Base-by-base conservation (phyloP, 92 coral and sea anemone species). In the Paragorgia papillata region DNA sequence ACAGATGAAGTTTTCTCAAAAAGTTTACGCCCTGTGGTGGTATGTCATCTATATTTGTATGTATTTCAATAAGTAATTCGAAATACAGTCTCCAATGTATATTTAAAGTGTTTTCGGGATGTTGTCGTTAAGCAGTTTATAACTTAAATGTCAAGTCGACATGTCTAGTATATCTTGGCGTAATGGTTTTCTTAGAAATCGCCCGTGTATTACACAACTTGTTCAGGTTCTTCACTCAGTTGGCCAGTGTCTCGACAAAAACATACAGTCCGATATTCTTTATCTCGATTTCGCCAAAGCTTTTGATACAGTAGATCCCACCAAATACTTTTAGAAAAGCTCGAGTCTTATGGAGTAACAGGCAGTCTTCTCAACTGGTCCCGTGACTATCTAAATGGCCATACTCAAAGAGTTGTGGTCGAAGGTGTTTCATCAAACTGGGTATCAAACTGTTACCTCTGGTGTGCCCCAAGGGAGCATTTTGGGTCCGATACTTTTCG, bases 261-360 rank as follows among this genome's bases (percentile, higher is more conserved):
- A 68, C 44, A 74, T 43, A 19, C 89, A 84, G 51, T 61, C 73
- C 43, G 86, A 82, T 28, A 62, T 77, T n/a, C 12, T 76, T 21
- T 82, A 76, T 41, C 41, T 75, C 17, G 85, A 80, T 66, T 65
- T 83, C n/a, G 78, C 83, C 66, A 83, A 83, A 65, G 83, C 85
- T 17, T 80, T 80, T 43, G 82, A 85, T 71, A 10, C 55, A 0
- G 85, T 85, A 14, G 79, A 74, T 50, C n/a, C n/a, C 79, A 85
- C 43, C 13, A 39, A 32, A 65, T 24, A 17, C 59, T 85, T 17
- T 60, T 74, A 3, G 24, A 55, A 17, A 85, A 80, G 44, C 31
- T 82, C 18, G 26, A 53, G n/a, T 6, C 44, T 7, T 55, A 68
- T 54, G 79, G 71, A 8, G 81, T 83, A 5, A 31, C 62, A 22